These are phyloP conservation scores for Sweltsa coloradensis DNA, from an alignment of 1,140 invertebrate genomes.

Conservation along the genomic window DNA sequence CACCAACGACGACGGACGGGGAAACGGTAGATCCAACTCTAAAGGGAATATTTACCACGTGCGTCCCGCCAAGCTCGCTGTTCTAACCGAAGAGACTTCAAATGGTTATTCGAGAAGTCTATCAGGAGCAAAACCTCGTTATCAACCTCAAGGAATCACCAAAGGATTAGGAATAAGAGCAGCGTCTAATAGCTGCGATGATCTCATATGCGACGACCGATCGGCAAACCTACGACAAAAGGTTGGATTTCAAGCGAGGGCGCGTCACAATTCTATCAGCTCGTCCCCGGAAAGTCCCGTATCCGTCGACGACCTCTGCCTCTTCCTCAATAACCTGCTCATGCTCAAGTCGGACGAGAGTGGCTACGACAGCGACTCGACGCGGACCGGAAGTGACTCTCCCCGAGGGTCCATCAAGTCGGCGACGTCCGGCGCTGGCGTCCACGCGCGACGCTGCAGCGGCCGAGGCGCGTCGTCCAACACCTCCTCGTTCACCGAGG, in stretches of 20 bases:
- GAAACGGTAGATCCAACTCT: neutral
- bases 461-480: slow-evolving; percentile 19
- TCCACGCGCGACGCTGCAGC: slow-evolving; percentile 17
- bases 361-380: slow-evolving; percentile 51
- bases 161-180: slow-evolving; percentile 3
- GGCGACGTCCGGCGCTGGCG: slow-evolving; percentile 19
- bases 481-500: slow-evolving; percentile 13
- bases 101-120: neutral
- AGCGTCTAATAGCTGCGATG: slow-evolving; percentile 16
- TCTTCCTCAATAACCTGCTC: slow-evolving; percentile 31
- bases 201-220: slow-evolving; percentile 20
- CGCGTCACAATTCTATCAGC: too few species aligned
- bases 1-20: slow-evolving; percentile 3
- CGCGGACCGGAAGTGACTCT: slow-evolving; percentile 40
- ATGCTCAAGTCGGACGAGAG: slow-evolving; percentile 43
- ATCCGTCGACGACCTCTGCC: slow-evolving; percentile 27
- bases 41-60: slow-evolving; percentile 3
- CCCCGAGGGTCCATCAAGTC: slow-evolving; percentile 24
- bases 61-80: slow-evolving; percentile 14
- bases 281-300: neutral
- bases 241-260: slow-evolving; percentile 21
- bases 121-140: slow-evolving; percentile 3
- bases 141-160: slow-evolving; percentile 3
- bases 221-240: slow-evolving; percentile 21
- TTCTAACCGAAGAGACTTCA: slow-evolving; percentile 21